These are phyloP conservation scores for Proteles cristata DNA, from an alignment of 2,113 vertebrate species.

Conservation along the genomic window DNA sequence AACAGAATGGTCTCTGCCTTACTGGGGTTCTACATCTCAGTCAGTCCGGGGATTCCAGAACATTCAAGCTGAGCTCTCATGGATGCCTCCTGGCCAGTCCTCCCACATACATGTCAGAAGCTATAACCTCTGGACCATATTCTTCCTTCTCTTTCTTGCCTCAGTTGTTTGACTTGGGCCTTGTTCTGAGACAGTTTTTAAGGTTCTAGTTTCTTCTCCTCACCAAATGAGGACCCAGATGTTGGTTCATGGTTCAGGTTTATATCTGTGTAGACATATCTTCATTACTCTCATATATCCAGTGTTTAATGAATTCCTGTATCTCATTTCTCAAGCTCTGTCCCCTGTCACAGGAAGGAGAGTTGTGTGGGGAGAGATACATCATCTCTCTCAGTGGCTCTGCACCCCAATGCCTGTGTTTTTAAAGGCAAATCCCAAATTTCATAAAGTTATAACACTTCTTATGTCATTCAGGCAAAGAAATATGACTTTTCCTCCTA, in stretches of 20 bases:
- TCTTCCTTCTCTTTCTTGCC: background rate
- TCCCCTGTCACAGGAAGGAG: background rate
- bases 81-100: background rate
- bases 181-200: background rate
- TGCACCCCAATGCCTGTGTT: background rate
- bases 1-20: background rate
- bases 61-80: background rate
- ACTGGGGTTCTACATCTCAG: background rate
- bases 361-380: background rate
- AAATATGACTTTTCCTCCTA: background rate
- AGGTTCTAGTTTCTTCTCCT: background rate
- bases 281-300: background rate
- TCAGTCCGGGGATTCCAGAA: background rate
- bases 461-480: background rate
- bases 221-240: background rate
- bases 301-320: background rate
- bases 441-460: background rate
- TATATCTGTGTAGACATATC: background rate
- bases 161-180: background rate
- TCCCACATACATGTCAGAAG: background rate
- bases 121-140: background rate
- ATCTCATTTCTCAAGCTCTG: background rate
- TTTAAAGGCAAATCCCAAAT: background rate
- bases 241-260: background rate
- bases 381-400: background rate